Evolutionary conservation across 2,797 vertebrate species (phyloP), one percentile per base, ranked within the genome.

Genomic region (Scomberomorus guttatus): DNA sequence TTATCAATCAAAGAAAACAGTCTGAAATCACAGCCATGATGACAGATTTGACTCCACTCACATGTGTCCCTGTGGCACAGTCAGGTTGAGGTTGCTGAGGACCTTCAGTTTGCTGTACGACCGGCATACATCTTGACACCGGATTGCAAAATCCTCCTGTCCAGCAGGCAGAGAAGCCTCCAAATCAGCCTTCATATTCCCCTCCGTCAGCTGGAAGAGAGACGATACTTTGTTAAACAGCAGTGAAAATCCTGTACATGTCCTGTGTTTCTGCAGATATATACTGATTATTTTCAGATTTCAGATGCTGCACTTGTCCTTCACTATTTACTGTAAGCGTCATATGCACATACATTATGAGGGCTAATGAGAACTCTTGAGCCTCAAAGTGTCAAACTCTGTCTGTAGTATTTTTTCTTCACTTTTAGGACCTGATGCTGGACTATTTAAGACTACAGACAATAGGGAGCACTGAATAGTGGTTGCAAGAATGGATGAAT

Each of bases 21-120:
- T 10, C 0, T 59, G 13, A 42, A 39, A 54, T 37, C 9, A 27
- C 12, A 57, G 17, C 11, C 15, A 11, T 12, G 20, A 4, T 24
- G 22, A 18, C 60, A 39, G 55, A 25, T n/a, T 1, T 4, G 1
- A 1, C 22, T 68, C 6, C 44, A 92, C 95, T 96, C 87, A 96
- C 96, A 96, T 96, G n/a, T 96, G 94, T 64, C 96, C 96, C 84
- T 95, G 95, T 4, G 94, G 94, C 2, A 96, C 92, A 0, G 89
- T 92, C 78, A 96, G 89, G 81, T 95, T 95, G 69, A 96, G 92
- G 80, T 87, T 92, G 77, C 51, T 94, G 63, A 96, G 93, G 58
- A 96, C 95, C 77, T 94, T 94, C 77, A 95, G 90, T 56, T 96
- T 96, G 13, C 95, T 93, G 55, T 95, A 96, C 0, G 95, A 95